Conservation (phyloP, 2,113 vertebrate species). For the Phalacrocorax aristotelis region DNA sequence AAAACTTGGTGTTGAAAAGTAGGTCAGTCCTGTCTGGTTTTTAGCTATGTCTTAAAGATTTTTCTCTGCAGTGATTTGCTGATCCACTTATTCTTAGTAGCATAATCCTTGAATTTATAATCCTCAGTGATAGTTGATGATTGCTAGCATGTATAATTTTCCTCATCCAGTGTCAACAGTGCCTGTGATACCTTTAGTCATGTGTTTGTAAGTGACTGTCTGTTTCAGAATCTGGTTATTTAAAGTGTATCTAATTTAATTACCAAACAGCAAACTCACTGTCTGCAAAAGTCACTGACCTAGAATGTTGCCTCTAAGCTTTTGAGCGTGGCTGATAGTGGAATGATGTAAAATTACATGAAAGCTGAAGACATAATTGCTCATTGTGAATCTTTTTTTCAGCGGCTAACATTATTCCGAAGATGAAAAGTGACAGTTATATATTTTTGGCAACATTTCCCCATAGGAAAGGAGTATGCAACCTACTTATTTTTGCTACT, state of each 20-base stretch:
- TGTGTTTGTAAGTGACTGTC: slow-evolving; percentile 3
- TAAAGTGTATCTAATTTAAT: slow-evolving; percentile 69
- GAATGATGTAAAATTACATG: slow-evolving; percentile 71
- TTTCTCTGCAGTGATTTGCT: slow-evolving; percentile 45
- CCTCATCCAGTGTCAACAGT: background rate
- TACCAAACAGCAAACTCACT: slow-evolving; percentile 49
- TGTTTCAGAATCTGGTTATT: slow-evolving; percentile 58
- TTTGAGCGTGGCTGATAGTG: slow-evolving; percentile 51
- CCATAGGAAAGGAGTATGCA: slow-evolving; percentile 57
- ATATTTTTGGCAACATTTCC: slow-evolving; percentile 61
- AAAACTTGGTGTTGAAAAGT: slow-evolving; percentile 28
- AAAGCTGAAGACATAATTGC: slow-evolving; percentile 70
- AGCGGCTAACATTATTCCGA: slow-evolving; percentile 45
- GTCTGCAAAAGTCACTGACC: slow-evolving; percentile 67
- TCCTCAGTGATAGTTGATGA: slow-evolving; percentile 38
- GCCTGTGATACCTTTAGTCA: background rate
- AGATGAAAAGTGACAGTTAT: slow-evolving; percentile 65
- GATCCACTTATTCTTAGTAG: slow-evolving; percentile 55
- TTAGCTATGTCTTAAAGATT: slow-evolving; percentile 31
- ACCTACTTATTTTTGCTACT: slow-evolving; percentile 57
- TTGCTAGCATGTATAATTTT: slow-evolving; percentile 18
- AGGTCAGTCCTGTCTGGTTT: slow-evolving; percentile 31
- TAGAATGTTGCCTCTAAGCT: slow-evolving; percentile 68
- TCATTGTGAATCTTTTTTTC: slow-evolving; percentile 56
- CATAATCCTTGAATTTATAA: slow-evolving; percentile 50